Evolutionary conservation across 2,888 invertebrate genomes (phyloP).

Genomic region (Nemotelus nigrinus): DNA sequence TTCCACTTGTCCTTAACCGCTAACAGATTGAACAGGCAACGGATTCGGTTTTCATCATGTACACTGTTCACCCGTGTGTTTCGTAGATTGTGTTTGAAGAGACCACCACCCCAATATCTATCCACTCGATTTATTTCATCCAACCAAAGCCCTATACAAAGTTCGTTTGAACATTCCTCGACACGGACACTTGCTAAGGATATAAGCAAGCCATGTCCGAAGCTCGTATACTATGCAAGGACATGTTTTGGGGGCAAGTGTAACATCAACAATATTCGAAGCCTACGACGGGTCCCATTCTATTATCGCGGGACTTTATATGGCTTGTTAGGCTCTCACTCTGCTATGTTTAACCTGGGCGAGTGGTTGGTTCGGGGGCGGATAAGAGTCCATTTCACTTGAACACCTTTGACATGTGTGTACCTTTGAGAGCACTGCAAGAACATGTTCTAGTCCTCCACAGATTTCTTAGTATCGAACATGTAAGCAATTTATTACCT

Average conservation of each 20-base stretch:
- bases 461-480: conserved; percentile 41
- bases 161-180: too few species aligned
- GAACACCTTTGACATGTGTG: conserved; percentile 51
- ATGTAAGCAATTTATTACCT: conserved; percentile 33
- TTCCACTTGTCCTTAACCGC: conserved; percentile 30
- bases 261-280: conserved; percentile 44
- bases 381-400: conserved; percentile 46
- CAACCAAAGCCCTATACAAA: not conserved
- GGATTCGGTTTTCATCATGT: conserved; percentile 42
- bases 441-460: conserved; percentile 46
- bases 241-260: conserved; percentile 43
- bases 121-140: conserved; percentile 26
- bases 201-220: conserved; percentile 10
- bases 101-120: conserved; percentile 1
- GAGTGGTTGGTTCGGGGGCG: not conserved
- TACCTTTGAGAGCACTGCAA: conserved; percentile 43
- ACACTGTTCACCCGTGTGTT: conserved; percentile 8
- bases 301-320: conserved; percentile 8
- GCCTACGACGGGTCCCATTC: conserved; percentile 29
- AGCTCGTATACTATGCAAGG: conserved; percentile 24
- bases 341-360: conserved; percentile 14
- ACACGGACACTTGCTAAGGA: not conserved
- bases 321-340: conserved; percentile 10
- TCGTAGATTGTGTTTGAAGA: conserved; percentile 1
- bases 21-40: conserved; percentile 29